phyloP scores from a whole-genome alignment of 2,113 vertebrate species.

The Vicugna pacos region DNA sequence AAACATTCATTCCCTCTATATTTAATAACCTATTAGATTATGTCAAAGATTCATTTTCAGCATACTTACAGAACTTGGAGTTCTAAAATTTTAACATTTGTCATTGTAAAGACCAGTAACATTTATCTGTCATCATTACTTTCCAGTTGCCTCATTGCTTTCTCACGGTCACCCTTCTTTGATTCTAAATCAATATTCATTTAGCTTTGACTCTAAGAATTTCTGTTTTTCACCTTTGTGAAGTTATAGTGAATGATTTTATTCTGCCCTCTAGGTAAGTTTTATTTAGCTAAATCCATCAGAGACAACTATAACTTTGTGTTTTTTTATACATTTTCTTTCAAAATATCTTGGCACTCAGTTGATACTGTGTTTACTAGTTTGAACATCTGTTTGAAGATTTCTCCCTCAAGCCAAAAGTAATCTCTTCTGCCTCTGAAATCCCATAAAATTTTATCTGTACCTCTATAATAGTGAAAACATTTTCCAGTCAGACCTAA shows the following conservation, averaged over 20 bases:
- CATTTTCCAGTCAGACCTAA: constrained; percentile 16
- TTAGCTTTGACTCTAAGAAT: not conserved
- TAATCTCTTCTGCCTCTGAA: constrained; percentile 37
- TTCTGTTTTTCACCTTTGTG: not conserved
- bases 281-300: constrained; percentile 44
- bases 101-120: not conserved
- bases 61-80: not conserved
- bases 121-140: not conserved
- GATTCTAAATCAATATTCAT: constrained; percentile 13
- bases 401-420: constrained; percentile 11
- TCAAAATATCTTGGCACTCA: not conserved
- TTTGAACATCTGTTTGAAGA: constrained; percentile 49
- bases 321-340: constrained; percentile 8
- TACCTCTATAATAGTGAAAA: not conserved
- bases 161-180: not conserved
- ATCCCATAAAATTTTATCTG: constrained; percentile 19
- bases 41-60: not conserved
- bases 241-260: not conserved
- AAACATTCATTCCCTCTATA: not conserved
- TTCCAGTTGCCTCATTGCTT: not conserved
- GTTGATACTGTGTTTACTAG: constrained; percentile 5
- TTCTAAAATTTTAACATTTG: not conserved
- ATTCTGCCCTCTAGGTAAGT: not conserved
- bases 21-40: not conserved
- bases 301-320: not conserved